These are phyloP conservation scores for Rotaria socialis DNA, from an alignment of 2,888 invertebrate genomes.

Conservation along the genomic window DNA sequence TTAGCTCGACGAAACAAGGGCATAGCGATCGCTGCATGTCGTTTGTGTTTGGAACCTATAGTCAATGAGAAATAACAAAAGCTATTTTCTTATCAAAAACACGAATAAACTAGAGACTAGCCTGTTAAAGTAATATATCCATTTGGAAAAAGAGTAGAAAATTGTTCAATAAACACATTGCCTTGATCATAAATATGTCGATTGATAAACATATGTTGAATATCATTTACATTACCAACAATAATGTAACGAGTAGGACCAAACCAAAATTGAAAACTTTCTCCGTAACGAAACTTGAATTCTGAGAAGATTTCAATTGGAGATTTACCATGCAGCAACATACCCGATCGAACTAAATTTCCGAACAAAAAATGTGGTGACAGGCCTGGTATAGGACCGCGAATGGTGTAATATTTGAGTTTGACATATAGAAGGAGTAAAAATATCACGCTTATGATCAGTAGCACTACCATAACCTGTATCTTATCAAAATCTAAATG, in stretches of 20 bases:
- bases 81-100: too few species aligned
- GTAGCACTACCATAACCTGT: too few species aligned
- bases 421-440: too few species aligned
- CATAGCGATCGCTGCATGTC: not conserved
- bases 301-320: not conserved
- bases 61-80: not conserved
- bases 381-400: too few species aligned
- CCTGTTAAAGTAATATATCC: not conserved
- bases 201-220: not conserved
- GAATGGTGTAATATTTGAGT: too few species aligned
- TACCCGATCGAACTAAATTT: not conserved
- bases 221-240: not conserved
- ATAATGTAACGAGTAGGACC: not conserved
- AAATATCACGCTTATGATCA: too few species aligned
- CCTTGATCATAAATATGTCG: conserved; percentile 25
- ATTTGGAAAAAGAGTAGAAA: not conserved
- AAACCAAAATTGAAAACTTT: not conserved
- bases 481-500: too few species aligned
- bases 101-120: not conserved
- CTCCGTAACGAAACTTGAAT: not conserved
- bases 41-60: not conserved
- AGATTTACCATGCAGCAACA: not conserved
- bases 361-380: too few species aligned
- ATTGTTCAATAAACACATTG: not conserved
- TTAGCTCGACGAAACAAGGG: not conserved